Base-by-base conservation (phyloP, 2,797 vertebrate genomes). In the Sardinella longiceps region DNA sequence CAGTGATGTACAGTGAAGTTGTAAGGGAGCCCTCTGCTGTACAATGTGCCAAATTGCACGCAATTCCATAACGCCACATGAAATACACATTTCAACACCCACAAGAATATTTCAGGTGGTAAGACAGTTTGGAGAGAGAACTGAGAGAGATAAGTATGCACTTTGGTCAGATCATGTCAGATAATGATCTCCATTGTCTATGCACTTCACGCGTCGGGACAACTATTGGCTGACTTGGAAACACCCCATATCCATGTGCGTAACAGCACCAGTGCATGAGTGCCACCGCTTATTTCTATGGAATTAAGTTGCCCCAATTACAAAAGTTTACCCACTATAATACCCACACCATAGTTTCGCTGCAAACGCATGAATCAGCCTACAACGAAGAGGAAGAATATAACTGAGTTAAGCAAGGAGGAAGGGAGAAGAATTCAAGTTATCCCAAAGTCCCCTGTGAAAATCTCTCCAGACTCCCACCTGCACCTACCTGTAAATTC, bases 401-500 rank as follows among this genome's bases (percentile, higher is more conserved):
- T 25, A 58, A 25, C n/a, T 11, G 1, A 25, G 0, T 58, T 2
- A 25, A 58, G n/a, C n/a, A n/a, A n/a, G n/a, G n/a, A n/a, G n/a
- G n/a, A n/a, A n/a, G n/a, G n/a, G n/a, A n/a, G n/a, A n/a, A n/a
- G n/a, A n/a, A n/a, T n/a, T n/a, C n/a, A n/a, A 9, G 46, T 48
- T 10, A 48, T 48, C 7, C 46, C 10, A 10, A 48, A 48, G 46
- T 48, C 9, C 10, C 23, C 7, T 28, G 28, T 63, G 58, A 28
- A 28, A 63, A 63, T 30, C 10, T 25, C 30, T 15, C 14, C 12
- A 70, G 14, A 39, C 18, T 20, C 37, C 15, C 0, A 37, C 18
- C 14, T 15, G 80, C 18, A 51, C 88, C 90, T 92, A 96, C 96
- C 96, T 96, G 94, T 96, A 96, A 81, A 96, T 91, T 1, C 95